Conservation (phyloP, 1,140 invertebrate species). For the Schlechtendalia chinensis region DNA sequence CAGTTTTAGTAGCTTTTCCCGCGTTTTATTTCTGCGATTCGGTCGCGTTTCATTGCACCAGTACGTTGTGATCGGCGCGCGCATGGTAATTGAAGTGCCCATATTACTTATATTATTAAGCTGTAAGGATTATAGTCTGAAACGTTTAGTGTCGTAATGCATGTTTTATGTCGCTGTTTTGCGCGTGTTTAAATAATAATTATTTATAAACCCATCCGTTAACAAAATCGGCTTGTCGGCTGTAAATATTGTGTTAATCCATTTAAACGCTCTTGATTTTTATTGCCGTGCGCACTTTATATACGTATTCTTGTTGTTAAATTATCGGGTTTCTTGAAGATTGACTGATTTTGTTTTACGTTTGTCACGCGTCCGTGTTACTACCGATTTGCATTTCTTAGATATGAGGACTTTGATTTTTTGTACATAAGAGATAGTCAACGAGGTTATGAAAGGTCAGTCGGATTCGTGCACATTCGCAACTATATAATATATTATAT, state of each 20-base stretch:
- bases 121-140: constrained; percentile 1
- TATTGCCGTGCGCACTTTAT: neutral
- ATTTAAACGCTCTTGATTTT: neutral
- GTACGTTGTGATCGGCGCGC: neutral
- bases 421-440: no score
- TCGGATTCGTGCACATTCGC: neutral
- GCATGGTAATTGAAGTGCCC: neutral
- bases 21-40: neutral
- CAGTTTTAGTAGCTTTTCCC: neutral
- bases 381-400: no score
- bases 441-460: no score
- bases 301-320: no score
- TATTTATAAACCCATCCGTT: neutral
- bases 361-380: neutral
- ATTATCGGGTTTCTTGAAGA: no score
- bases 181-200: neutral
- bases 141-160: neutral
- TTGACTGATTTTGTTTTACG: no score
- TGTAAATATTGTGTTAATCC: neutral
- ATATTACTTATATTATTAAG: constrained; percentile 9
- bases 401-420: no score
- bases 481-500: neutral
- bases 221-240: neutral
- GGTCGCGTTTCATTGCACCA: no score
- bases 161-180: neutral